Evolutionary conservation across 2,113 vertebrate genomes (phyloP).

Genomic region (Peromyscus polionotus): DNA sequence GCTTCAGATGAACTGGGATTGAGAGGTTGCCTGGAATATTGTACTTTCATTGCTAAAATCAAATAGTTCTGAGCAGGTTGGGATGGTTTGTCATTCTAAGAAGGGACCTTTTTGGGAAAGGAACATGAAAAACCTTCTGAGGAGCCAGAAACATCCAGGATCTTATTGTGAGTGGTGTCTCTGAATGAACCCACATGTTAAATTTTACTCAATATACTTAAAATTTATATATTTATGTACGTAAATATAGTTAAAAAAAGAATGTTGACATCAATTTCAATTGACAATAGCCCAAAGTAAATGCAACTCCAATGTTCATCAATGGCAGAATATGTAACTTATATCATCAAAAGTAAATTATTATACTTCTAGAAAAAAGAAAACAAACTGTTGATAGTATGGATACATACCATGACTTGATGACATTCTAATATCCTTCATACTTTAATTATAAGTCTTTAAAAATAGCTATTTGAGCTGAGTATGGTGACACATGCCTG

Average conservation of each 20-base stretch:
- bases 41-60: slow-evolving; percentile 7
- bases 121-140: slow-evolving; percentile 1
- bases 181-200: not conserved
- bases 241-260: not conserved
- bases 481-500: not conserved
- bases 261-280: slow-evolving; percentile 35
- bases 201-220: slow-evolving; percentile 12
- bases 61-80: not conserved
- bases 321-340: not conserved
- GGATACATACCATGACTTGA: not conserved
- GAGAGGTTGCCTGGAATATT: not conserved
- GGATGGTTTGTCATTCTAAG: not conserved
- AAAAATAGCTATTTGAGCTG: slow-evolving; percentile 9
- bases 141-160: not conserved
- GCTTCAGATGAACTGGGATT: not conserved
- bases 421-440: slow-evolving; percentile 6
- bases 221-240: slow-evolving; percentile 3
- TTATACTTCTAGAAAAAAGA: slow-evolving; percentile 18
- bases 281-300: slow-evolving; percentile 14
- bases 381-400: not conserved
- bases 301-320: not conserved
- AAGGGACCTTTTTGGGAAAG: not conserved
- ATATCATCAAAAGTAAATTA: not conserved
- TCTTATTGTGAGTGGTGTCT: not conserved
- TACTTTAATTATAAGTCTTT: slow-evolving; percentile 20